phyloP scores from a whole-genome alignment of 2,113 vertebrate genomes.

The Ariopsis seemanni region DNA sequence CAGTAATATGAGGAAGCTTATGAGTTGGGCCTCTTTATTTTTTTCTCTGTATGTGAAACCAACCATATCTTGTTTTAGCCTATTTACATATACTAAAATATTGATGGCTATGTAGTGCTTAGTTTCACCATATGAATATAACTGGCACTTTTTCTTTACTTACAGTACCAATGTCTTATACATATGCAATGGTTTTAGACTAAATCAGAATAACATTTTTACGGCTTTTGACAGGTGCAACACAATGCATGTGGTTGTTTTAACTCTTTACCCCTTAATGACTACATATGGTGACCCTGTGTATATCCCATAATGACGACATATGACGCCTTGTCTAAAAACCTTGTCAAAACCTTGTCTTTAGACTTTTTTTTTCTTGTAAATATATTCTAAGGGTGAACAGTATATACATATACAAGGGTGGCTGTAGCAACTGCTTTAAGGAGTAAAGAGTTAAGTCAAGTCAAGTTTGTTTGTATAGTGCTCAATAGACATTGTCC shows the following conservation, averaged over 20 bases:
- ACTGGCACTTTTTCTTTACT: not conserved
- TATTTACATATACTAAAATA: slow-evolving; percentile 7
- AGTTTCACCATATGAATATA: not conserved
- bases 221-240: not conserved
- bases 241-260: not conserved
- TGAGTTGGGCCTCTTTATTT: not conserved
- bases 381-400: too few species aligned
- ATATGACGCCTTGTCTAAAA: too few species aligned
- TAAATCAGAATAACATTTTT: not conserved
- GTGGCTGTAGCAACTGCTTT: too few species aligned
- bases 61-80: slow-evolving; percentile 13
- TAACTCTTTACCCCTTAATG: too few species aligned
- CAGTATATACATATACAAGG: too few species aligned
- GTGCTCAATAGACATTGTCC: too few species aligned
- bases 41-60: not conserved
- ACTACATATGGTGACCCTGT: too few species aligned
- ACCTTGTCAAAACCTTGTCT: too few species aligned
- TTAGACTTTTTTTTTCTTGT: too few species aligned
- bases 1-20: not conserved
- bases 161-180: not conserved
- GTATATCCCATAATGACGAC: too few species aligned
- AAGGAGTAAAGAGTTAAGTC: too few species aligned
- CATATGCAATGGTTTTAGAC: not conserved
- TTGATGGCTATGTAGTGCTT: not conserved
- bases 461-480: too few species aligned